Evolutionary conservation across 2,888 invertebrate species (phyloP).

Genomic region (Morinoia aosen): DNA sequence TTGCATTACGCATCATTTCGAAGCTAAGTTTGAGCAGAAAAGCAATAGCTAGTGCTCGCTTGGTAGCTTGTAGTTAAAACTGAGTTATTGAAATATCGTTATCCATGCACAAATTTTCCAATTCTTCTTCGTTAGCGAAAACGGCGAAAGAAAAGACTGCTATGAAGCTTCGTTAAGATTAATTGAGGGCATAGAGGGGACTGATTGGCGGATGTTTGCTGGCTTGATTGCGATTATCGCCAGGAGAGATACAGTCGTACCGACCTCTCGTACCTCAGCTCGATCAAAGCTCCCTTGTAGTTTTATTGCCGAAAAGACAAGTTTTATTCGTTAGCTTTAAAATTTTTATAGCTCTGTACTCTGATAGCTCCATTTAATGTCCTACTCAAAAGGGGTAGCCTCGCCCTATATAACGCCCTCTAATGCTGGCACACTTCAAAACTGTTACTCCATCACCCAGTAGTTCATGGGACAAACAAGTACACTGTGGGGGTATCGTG

Average conservation of each 20-base stretch:
- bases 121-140: neutral
- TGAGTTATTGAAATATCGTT: neutral
- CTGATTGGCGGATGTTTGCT: neutral
- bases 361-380: neutral
- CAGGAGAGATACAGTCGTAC: neutral
- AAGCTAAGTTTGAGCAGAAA: too few relatives aligned
- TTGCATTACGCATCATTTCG: too few relatives aligned
- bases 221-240: slow-evolving; percentile 1
- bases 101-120: neutral
- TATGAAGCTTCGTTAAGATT: neutral
- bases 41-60: too few relatives aligned
- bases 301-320: neutral
- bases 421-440: neutral
- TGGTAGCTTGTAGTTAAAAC: neutral
- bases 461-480: too few relatives aligned
- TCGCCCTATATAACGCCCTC: neutral
- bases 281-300: neutral
- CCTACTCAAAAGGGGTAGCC: neutral
- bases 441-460: too few relatives aligned
- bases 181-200: neutral
- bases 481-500: too few relatives aligned
- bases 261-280: neutral
- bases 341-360: neutral
- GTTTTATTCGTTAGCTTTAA: neutral
- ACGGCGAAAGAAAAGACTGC: neutral